These are phyloP conservation scores for Abscondita cerata DNA, from an alignment of 2,888 invertebrate genomes.

Conservation along the genomic window DNA sequence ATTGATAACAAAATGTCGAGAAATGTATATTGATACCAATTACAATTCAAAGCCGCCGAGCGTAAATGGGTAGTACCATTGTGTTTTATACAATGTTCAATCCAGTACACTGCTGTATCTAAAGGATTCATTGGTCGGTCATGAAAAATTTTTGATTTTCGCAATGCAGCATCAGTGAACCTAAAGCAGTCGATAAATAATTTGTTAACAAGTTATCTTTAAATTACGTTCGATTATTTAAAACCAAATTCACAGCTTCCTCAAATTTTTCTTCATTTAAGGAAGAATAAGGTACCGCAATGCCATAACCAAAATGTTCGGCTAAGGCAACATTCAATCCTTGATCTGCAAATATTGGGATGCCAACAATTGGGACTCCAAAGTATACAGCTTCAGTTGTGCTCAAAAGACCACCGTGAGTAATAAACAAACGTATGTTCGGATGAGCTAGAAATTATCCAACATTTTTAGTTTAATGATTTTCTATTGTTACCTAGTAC, in stretches of 20 bases:
- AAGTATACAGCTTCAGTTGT: constrained; percentile 62
- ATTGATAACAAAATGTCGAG: constrained; percentile 41
- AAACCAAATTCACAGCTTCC: constrained; percentile 44
- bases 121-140: constrained; percentile 47
- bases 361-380: constrained; percentile 59
- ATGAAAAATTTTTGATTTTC: constrained; percentile 44
- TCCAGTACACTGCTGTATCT: constrained; percentile 49
- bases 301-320: constrained; percentile 56
- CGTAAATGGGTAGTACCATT: constrained; percentile 48
- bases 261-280: constrained; percentile 51
- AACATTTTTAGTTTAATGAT: too few relatives aligned
- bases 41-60: constrained; percentile 42
- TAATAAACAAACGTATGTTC: constrained; percentile 63
- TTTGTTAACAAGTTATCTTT: neutral
- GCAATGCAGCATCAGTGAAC: constrained; percentile 42
- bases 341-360: constrained; percentile 62
- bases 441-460: constrained; percentile 58
- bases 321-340: constrained; percentile 58
- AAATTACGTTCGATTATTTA: constrained; percentile 48
- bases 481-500: constrained; percentile 12
- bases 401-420: constrained; percentile 65
- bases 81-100: constrained; percentile 48
- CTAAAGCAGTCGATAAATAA: constrained; percentile 37
- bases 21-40: constrained; percentile 46
- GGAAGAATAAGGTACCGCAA: constrained; percentile 50